These are phyloP conservation scores for Hemistola chrysoprasaria DNA, from an alignment of 2,888 invertebrate species.

Conservation along the genomic window DNA sequence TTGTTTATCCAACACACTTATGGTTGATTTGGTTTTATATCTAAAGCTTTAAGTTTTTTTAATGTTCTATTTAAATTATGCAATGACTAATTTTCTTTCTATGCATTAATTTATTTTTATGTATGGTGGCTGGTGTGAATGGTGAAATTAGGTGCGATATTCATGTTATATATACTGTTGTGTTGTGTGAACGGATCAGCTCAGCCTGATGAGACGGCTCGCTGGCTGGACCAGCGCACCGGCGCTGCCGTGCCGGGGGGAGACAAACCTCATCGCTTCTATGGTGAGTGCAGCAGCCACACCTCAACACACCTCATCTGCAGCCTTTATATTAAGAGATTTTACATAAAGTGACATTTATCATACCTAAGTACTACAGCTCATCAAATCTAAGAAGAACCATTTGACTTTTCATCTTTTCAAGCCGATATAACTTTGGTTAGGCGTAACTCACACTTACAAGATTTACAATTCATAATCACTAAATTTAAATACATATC, in stretches of 20 bases:
- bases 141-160: slow-evolving; percentile 77
- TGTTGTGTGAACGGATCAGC: slow-evolving; percentile 81
- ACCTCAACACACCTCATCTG: too few species aligned
- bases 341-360: too few species aligned
- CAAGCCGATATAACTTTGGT: too few species aligned
- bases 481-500: too few species aligned
- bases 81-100: slow-evolving; percentile 20
- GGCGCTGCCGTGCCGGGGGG: slow-evolving; percentile 44
- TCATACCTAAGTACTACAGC: too few species aligned
- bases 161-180: slow-evolving; percentile 82
- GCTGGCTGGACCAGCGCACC: slow-evolving; percentile 73
- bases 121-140: slow-evolving; percentile 73
- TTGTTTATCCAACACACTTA: slow-evolving; percentile 1
- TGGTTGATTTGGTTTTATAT: neutral
- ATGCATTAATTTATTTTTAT: slow-evolving; percentile 42
- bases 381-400: too few species aligned
- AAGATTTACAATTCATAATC: too few species aligned
- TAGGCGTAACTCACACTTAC: too few species aligned
- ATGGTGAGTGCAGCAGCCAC: slow-evolving; percentile 68
- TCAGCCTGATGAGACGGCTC: slow-evolving; percentile 76
- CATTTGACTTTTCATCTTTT: too few species aligned
- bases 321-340: too few species aligned
- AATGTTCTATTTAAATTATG: slow-evolving; percentile 4
- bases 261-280: slow-evolving; percentile 75
- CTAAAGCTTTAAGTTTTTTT: slow-evolving; percentile 1